These are phyloP conservation scores for Trichoplusia ni DNA, from an alignment of 1,140 invertebrate genomes.

Conservation along the genomic window DNA sequence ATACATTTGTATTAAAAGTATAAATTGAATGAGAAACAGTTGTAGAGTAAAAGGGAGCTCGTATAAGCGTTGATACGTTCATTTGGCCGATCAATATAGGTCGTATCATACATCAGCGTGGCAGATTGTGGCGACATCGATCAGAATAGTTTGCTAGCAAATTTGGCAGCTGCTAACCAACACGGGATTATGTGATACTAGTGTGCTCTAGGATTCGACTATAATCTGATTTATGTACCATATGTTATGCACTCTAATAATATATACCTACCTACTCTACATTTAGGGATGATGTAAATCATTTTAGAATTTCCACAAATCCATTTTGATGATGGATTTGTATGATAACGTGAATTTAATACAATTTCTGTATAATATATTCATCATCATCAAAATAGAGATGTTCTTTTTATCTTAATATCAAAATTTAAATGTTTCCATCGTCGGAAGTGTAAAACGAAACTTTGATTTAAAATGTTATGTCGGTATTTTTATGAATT, in stretches of 20 bases:
- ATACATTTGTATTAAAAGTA: no score
- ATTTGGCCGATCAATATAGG: slow-evolving; percentile 47
- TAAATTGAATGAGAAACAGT: neutral
- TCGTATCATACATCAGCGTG: slow-evolving; percentile 48
- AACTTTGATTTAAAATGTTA: no score
- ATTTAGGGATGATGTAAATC: neutral
- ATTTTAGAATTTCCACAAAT: no score
- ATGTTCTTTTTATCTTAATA: no score
- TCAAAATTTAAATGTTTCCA: no score
- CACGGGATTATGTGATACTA: slow-evolving; percentile 50
- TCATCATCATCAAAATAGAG: no score
- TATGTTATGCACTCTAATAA: slow-evolving; percentile 12
- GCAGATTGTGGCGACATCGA: slow-evolving; percentile 60
- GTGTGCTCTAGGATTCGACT: slow-evolving; percentile 34
- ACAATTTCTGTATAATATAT: no score
- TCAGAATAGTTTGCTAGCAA: slow-evolving; percentile 61
- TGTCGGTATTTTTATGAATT: no score
- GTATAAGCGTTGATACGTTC: slow-evolving; percentile 7
- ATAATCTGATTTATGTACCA: slow-evolving; percentile 47
- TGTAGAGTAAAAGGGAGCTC: neutral
- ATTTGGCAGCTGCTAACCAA: slow-evolving; percentile 57
- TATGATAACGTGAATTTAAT: no score
- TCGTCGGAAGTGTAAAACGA: no score
- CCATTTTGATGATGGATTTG: no score
- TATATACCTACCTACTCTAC: neutral